Conservation (phyloP, 1,140 invertebrate species). For the Stegodyphus mimosarum region DNA sequence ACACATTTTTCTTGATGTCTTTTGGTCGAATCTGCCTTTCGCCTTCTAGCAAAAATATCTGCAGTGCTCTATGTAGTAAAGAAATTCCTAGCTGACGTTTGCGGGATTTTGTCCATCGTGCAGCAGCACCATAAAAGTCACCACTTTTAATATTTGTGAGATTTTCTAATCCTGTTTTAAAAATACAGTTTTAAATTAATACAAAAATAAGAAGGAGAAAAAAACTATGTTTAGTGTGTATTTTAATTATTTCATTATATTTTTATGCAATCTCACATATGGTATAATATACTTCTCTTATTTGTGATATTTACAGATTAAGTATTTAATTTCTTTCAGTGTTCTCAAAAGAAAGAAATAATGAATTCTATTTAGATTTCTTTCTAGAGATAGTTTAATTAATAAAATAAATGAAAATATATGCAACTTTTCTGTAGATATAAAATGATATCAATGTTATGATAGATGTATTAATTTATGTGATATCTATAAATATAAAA, state of each 20-base stretch:
- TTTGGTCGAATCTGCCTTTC: conserved; percentile 80
- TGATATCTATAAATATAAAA: no score
- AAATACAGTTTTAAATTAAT: background rate
- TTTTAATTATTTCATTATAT: background rate
- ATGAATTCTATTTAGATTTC: no score
- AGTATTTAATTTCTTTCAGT: no score
- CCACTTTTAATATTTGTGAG: conserved; percentile 86
- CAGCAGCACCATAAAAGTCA: conserved; percentile 83
- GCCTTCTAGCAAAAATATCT: conserved; percentile 87
- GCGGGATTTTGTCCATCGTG: conserved; percentile 79
- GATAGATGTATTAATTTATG: no score
- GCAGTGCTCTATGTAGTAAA: conserved; percentile 85
- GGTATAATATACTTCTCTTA: no score
- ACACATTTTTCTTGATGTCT: conserved; percentile 68
- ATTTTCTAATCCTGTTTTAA: conserved; percentile 60
- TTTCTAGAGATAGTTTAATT: no score
- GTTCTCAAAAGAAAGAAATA: no score
- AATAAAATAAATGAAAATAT: no score
- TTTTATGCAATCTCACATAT: background rate
- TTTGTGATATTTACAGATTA: no score
- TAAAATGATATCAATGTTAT: no score
- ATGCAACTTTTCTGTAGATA: no score
- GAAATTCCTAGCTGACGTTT: conserved; percentile 81
- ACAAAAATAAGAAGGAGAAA: background rate
- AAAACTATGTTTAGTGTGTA: background rate